These are phyloP conservation scores for Sebastolobus altivelis DNA, from an alignment of 2,797 vertebrate genomes.

Conservation along the genomic window DNA sequence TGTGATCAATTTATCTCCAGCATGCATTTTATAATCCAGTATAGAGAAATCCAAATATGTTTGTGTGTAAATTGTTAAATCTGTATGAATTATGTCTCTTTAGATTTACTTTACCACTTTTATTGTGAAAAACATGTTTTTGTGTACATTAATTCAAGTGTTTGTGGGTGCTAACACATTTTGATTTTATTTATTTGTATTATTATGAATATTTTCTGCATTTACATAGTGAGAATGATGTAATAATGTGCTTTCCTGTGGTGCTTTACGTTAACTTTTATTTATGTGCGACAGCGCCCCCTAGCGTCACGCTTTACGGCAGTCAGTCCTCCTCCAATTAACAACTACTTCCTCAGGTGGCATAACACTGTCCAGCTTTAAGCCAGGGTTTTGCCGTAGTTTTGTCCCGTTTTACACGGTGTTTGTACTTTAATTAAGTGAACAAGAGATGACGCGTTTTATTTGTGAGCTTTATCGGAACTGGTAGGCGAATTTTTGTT, in stretches of 20 bases:
- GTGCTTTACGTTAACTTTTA: background rate
- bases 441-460: background rate
- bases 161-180: background rate
- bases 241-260: background rate
- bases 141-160: background rate
- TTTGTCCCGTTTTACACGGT: background rate
- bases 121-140: background rate
- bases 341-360: background rate
- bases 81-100: background rate
- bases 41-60: too few species aligned
- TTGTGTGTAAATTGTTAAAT: background rate
- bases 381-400: background rate
- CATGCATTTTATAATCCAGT: background rate
- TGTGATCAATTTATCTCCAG: background rate
- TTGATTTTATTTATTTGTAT: background rate
- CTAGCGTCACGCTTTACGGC: accelerated
- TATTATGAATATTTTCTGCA: background rate
- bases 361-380: background rate
- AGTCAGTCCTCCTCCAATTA: too few species aligned
- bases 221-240: background rate
- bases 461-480: background rate
- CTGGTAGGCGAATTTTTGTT: background rate
- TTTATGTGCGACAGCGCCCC: background rate
- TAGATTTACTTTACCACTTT: background rate
- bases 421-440: background rate